These are phyloP conservation scores for Tachuris rubrigastra DNA, from an alignment of 2,113 vertebrate species.

Conservation along the genomic window DNA sequence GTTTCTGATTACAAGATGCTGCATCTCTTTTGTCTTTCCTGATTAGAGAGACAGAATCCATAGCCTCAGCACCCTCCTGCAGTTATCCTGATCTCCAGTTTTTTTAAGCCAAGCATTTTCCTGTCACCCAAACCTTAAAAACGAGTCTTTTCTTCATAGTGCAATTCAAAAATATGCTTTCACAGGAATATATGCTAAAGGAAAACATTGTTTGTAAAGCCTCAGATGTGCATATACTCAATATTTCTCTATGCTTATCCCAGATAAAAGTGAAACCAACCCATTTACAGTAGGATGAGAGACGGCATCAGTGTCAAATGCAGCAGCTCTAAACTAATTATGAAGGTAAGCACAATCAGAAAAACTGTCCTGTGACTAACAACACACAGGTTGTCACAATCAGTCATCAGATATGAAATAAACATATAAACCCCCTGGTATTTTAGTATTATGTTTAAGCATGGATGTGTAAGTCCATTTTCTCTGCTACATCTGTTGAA, in stretches of 20 bases:
- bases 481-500: neutral
- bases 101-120: neutral
- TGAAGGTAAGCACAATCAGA: neutral
- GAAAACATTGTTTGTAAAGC: neutral
- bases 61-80: neutral
- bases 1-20: neutral
- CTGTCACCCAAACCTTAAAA: neutral
- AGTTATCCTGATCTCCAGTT: neutral
- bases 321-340: neutral
- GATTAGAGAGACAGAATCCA: neutral
- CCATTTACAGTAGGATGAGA: neutral
- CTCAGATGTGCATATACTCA: neutral
- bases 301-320: neutral
- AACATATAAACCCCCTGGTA: neutral
- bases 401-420: neutral
- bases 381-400: neutral
- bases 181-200: neutral
- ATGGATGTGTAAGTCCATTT: neutral
- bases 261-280: neutral
- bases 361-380: neutral
- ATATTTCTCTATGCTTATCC: neutral
- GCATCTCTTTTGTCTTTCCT: neutral
- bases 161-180: neutral
- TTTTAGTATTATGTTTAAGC: neutral
- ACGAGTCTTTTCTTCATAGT: neutral